Base-by-base conservation (phyloP, 1,140 invertebrate species). In the Aradophagus sp. region DNA sequence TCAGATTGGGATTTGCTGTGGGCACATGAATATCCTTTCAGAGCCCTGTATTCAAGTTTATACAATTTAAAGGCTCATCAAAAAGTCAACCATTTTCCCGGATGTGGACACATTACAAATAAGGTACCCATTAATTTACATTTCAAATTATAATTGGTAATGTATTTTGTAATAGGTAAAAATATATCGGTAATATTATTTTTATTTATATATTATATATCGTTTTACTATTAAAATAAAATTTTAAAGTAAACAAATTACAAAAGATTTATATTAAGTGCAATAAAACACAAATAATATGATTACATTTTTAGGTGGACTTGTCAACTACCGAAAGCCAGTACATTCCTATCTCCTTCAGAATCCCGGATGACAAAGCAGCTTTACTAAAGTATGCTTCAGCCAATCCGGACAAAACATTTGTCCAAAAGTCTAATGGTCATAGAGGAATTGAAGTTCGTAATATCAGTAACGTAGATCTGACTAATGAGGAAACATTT, bases 1-100 rank as follows among this genome's bases (percentile, higher is more conserved):
- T 84, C 86, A 0, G 85, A 91, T n/a, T 98, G 95, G 95, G 90
- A 93, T 78, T 84, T 98, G 2, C 80, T 98, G 3, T 99, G 97
- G 97, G 91, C 95, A 1, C 95, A 97, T 83, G 94, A 97, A 76
- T 98, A 96, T 83, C 96, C 96, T 2, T 98, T 97, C 77, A 86
- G 87, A 31, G 83, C 81, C 0, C 74, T 94, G 2, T 86, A 89
- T 16, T 77, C 88, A 0, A 80, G 87, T 61, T 77, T 95, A 7
- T 88, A 85, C 52, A 87, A 88, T 71, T 78, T 97, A 10, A 90
- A 91, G 73, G 76, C 88, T 5, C 85, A 94, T 84, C 95, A 97
- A 78, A 91, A 87, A 77, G 91, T 99, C 0, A 99, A 99, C 81
- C 96, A 99, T 82, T 95, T 97, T 78, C 97, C 97, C 2, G 97